phyloP scores from a whole-genome alignment of 2,888 invertebrate species.

The Azorinus chamasolen region DNA sequence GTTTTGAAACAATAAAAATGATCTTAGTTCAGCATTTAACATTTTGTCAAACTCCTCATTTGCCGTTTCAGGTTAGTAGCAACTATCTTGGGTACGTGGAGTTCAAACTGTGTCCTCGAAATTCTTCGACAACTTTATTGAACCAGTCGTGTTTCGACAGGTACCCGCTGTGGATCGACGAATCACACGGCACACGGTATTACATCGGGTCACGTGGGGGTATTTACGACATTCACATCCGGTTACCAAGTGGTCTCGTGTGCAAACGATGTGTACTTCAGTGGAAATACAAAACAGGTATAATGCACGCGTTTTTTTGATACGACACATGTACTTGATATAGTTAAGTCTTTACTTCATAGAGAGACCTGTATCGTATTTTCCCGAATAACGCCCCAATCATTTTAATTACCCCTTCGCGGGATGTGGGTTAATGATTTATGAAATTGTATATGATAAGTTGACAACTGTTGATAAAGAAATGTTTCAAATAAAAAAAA shows the following conservation, averaged over 20 bases:
- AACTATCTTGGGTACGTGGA: slow-evolving; percentile 86
- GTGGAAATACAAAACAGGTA: slow-evolving; percentile 86
- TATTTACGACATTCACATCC: slow-evolving; percentile 71
- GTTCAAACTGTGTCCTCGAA: slow-evolving; percentile 84
- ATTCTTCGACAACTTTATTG: slow-evolving; percentile 71
- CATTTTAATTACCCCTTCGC: no score
- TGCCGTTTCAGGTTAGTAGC: slow-evolving; percentile 67
- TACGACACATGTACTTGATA: neutral
- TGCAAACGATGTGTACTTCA: slow-evolving; percentile 86
- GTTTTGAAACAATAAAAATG: no score
- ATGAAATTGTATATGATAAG: no score
- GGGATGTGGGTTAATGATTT: no score
- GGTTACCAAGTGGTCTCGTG: slow-evolving; percentile 79
- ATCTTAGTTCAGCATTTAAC: no score
- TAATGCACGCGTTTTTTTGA: no score
- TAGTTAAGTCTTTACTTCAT: neutral
- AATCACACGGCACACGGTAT: slow-evolving; percentile 73
- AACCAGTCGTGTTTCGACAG: slow-evolving; percentile 83
- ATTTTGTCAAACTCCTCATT: no score
- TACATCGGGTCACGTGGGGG: slow-evolving; percentile 72
- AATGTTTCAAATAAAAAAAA: no score
- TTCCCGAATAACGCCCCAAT: no score
- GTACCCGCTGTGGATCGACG: slow-evolving; percentile 78
- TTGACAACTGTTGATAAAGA: no score
- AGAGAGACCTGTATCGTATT: no score